These are phyloP conservation scores for Vespertilio murinus DNA, from an alignment of 2,797 vertebrate genomes.

Conservation along the genomic window DNA sequence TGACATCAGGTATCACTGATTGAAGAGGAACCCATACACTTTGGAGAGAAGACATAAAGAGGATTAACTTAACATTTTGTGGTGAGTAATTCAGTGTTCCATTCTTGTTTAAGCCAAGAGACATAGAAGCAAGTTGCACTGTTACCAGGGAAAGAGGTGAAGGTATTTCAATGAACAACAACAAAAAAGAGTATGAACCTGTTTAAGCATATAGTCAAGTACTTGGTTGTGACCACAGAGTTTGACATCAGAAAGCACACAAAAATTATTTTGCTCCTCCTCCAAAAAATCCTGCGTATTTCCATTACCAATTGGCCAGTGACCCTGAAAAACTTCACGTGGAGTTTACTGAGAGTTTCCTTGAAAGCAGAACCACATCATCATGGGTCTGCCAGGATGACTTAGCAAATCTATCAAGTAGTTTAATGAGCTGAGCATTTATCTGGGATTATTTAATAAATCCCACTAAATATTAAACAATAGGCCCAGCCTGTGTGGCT, in stretches of 20 bases:
- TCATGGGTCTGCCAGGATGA: conserved; percentile 30
- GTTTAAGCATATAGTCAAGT: not conserved
- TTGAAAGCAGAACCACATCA: conserved; percentile 41
- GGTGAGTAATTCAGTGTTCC: not conserved
- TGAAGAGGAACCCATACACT: not conserved
- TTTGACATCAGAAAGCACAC: not conserved
- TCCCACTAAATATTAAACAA: conserved; percentile 51
- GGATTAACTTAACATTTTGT: not conserved
- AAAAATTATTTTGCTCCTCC: not conserved
- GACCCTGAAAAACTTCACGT: conserved; percentile 14
- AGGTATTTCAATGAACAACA: not conserved
- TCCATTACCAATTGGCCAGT: not conserved
- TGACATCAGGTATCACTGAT: not conserved
- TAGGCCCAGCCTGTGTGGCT: accelerated
- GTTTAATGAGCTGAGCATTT: conserved; percentile 49
- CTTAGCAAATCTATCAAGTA: conserved; percentile 26
- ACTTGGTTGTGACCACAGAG: conserved; percentile 12
- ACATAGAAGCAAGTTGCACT: not conserved
- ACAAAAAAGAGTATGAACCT: not conserved
- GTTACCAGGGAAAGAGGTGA: not conserved
- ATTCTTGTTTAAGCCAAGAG: conserved; percentile 3
- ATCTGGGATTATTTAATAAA: conserved; percentile 62
- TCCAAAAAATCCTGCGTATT: not conserved
- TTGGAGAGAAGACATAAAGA: not conserved
- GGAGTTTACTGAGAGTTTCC: not conserved